Conservation (phyloP, 1,140 invertebrate species). For the Dendrolimus kikuchii region DNA sequence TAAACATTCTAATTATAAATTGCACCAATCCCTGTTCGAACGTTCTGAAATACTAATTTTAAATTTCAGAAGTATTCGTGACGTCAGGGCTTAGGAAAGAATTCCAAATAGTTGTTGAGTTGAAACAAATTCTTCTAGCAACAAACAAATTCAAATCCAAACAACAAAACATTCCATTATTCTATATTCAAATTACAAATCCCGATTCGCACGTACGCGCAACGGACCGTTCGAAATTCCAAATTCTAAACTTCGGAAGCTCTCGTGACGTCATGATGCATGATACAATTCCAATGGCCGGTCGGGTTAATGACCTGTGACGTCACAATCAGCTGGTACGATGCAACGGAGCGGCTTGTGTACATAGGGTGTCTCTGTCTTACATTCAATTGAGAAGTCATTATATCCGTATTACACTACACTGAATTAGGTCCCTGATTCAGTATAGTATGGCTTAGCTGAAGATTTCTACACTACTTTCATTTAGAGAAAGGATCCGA, state of each 20-base stretch:
- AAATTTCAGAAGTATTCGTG: too few relatives aligned
- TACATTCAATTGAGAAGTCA: constrained; percentile 1
- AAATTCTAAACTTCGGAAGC: constrained; percentile 24
- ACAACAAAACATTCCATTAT: constrained; percentile 1
- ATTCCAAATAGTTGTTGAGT: too few relatives aligned
- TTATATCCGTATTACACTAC: too few relatives aligned
- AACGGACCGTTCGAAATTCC: constrained; percentile 4
- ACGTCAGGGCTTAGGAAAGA: too few relatives aligned
- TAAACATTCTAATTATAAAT: too few relatives aligned
- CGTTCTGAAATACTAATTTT: too few relatives aligned
- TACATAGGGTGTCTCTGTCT: constrained; percentile 1
- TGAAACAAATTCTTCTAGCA: too few relatives aligned
- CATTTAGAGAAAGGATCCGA: too few relatives aligned
- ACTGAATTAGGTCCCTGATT: too few relatives aligned
- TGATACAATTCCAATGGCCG: constrained; percentile 29
- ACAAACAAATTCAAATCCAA: constrained; percentile 4
- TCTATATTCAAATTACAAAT: not conserved
- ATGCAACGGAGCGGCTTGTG: constrained; percentile 14
- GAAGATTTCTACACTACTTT: too few relatives aligned
- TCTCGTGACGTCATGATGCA: constrained; percentile 42
- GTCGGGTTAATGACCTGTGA: constrained; percentile 46
- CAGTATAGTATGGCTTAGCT: too few relatives aligned
- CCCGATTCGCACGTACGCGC: not conserved
- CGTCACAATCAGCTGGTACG: constrained; percentile 58
- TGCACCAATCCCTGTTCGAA: too few relatives aligned